These are phyloP conservation scores for Anomalospiza imberbis DNA, from an alignment of 2,797 vertebrate genomes.

Conservation along the genomic window DNA sequence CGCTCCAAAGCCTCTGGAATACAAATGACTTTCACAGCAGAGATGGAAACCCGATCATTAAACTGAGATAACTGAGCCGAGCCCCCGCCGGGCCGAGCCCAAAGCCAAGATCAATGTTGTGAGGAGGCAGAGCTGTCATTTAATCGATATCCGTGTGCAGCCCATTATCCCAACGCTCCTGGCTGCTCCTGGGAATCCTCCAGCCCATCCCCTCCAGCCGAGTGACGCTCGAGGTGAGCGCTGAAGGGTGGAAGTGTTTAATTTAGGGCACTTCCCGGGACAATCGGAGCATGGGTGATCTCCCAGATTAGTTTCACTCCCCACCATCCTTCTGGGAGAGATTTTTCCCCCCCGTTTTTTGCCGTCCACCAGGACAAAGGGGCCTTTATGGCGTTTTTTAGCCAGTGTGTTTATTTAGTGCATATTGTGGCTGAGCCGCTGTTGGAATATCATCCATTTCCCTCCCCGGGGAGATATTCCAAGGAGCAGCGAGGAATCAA, in stretches of 20 bases:
- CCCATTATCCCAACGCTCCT: not conserved
- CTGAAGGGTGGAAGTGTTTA: constrained; percentile 46
- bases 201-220: not conserved
- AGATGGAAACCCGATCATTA: constrained; percentile 14
- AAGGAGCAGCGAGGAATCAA: constrained; percentile 37
- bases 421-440: not conserved
- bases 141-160: constrained; percentile 4
- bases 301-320: not conserved
- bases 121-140: not conserved
- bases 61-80: constrained; percentile 9
- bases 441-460: constrained; percentile 28
- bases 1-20: constrained; percentile 28
- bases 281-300: not conserved
- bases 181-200: constrained; percentile 15
- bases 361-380: constrained; percentile 5
- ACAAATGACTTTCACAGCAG: not conserved
- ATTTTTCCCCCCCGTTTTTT: not conserved
- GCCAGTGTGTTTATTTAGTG: constrained; percentile 37
- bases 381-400: constrained; percentile 17
- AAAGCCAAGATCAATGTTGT: not conserved
- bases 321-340: constrained; percentile 3
- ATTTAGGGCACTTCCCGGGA: constrained; percentile 5
- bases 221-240: constrained; percentile 17
- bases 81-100: not conserved
- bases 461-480: constrained; percentile 19